Conservation (phyloP, 2,113 vertebrate species). For the Phylloscopus trochiloides region DNA sequence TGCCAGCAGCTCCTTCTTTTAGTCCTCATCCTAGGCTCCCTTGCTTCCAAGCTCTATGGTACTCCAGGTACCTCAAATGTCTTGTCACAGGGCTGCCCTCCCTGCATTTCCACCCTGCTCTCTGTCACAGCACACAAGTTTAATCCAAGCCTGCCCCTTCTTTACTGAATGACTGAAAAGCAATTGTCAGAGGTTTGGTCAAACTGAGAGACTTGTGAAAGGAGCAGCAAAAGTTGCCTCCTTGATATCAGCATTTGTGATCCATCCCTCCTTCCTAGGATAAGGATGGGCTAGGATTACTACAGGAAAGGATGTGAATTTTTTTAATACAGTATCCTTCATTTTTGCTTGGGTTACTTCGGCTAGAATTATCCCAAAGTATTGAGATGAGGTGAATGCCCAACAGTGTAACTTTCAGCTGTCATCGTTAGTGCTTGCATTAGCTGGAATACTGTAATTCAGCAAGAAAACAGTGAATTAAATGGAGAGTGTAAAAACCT, state of each 20-base stretch:
- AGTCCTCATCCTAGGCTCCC: background rate
- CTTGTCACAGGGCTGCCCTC: background rate
- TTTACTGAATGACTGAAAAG: background rate
- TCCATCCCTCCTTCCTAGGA: background rate
- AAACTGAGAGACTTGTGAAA: background rate
- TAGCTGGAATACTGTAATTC: background rate
- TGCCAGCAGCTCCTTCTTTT: background rate
- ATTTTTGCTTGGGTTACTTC: background rate
- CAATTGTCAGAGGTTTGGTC: background rate
- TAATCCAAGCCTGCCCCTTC: background rate
- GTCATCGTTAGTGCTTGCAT: background rate
- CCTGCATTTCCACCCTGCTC: background rate
- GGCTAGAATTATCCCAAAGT: background rate
- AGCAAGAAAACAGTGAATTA: background rate
- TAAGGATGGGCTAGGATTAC: background rate
- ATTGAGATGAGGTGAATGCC: background rate
- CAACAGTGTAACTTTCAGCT: background rate
- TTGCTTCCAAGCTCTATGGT: background rate
- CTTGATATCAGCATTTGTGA: background rate
- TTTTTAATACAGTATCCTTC: background rate
- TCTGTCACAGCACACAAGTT: background rate
- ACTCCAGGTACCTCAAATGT: background rate
- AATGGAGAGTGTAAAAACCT: background rate
- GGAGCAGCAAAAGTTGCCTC: background rate
- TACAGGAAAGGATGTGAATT: background rate